phyloP scores from a whole-genome alignment of 2,888 invertebrate species.

The Drosophila limbata region DNA sequence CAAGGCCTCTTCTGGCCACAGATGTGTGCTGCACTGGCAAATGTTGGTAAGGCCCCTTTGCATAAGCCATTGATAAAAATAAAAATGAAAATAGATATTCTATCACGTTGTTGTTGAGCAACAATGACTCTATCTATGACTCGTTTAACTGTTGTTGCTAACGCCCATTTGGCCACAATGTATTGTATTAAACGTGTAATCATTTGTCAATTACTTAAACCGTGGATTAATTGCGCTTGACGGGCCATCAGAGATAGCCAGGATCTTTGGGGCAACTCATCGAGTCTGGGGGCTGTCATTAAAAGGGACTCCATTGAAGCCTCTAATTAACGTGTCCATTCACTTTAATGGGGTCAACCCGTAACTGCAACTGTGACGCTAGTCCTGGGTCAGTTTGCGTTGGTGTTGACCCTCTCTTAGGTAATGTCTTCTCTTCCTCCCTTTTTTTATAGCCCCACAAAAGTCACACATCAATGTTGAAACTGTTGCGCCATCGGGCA shows the following conservation, averaged over 20 bases:
- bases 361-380: slow-evolving; percentile 9
- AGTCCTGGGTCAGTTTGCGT: slow-evolving; percentile 35
- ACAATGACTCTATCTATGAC: slow-evolving; percentile 16
- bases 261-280: slow-evolving; percentile 18
- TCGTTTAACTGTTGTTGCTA: slow-evolving; percentile 38
- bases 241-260: slow-evolving; percentile 61
- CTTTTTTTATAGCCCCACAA: slow-evolving; percentile 36
- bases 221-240: slow-evolving; percentile 68
- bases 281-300: slow-evolving; percentile 62
- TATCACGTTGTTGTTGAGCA: slow-evolving; percentile 17
- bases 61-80: slow-evolving; percentile 61
- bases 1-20: slow-evolving; percentile 35
- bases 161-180: slow-evolving; percentile 21
- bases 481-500: slow-evolving; percentile 36
- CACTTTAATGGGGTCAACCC: slow-evolving; percentile 46
- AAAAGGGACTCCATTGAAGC: slow-evolving; percentile 39
- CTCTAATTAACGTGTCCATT: slow-evolving; percentile 63
- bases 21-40: slow-evolving; percentile 37
- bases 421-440: slow-evolving; percentile 7
- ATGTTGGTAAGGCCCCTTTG: slow-evolving; percentile 41
- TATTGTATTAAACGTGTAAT: slow-evolving; percentile 66
- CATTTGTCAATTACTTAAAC: slow-evolving; percentile 80
- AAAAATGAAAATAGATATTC: slow-evolving; percentile 1
- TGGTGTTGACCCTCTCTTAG: slow-evolving; percentile 42
- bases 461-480: slow-evolving; percentile 38